Percentiles rank a stretch among this genome's conserved stretches.
Evolutionary conservation across 2,888 invertebrate genomes (phyloP).

Genomic region (Cantharis lateralis): DNA sequence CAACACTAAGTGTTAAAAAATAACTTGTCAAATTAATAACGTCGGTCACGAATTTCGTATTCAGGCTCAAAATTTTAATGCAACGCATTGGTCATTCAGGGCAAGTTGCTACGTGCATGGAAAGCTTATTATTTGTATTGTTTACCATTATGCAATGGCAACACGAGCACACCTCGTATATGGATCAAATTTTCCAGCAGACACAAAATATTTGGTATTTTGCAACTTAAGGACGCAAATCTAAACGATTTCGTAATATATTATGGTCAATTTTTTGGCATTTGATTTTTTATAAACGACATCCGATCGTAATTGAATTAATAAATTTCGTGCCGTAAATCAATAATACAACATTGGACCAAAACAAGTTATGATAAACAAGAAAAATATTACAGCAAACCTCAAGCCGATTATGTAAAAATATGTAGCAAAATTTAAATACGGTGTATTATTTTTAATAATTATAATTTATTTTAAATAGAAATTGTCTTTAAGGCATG

Average conservation of each 20-base stretch:
- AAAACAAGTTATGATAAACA: neutral
- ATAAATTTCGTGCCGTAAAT: neutral
- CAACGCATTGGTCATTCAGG: neutral
- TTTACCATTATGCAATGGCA: neutral
- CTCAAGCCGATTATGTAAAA: neutral
- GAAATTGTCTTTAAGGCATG: neutral
- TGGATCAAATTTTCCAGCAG: neutral
- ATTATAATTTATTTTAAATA: neutral
- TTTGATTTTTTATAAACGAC: neutral
- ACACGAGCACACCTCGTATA: neutral
- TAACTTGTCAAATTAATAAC: neutral
- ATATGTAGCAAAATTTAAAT: neutral
- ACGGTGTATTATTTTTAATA: neutral
- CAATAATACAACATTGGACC: neutral
- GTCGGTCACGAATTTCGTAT: neutral
- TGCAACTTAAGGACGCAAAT: neutral
- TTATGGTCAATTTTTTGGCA: neutral
- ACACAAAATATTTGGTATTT: neutral
- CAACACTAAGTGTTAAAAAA: neutral
- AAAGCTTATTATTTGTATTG: neutral
- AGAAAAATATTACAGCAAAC: neutral
- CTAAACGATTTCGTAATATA: neutral
- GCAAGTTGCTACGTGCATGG: neutral
- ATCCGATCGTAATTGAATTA: neutral
- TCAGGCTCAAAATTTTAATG: neutral